Conservation (phyloP, 2,113 vertebrate genomes). For the Lepus europaeus region DNA sequence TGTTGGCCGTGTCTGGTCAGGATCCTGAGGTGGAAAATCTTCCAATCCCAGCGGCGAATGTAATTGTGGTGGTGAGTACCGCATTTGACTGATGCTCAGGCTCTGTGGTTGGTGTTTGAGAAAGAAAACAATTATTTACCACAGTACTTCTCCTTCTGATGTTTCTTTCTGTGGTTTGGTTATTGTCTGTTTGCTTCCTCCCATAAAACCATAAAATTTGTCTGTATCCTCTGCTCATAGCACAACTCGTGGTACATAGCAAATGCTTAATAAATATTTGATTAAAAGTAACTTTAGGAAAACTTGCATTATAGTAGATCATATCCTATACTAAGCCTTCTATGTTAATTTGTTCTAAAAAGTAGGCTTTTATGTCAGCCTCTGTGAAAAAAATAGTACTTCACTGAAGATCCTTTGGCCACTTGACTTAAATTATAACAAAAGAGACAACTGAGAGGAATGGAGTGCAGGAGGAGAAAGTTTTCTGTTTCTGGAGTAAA, state of each 20-base stretch:
- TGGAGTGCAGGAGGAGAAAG: neutral
- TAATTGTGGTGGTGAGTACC: constrained; percentile 91
- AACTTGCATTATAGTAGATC: neutral
- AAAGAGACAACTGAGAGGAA: neutral
- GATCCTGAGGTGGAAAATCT: constrained; percentile 91
- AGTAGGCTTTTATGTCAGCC: neutral
- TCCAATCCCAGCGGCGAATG: constrained; percentile 86
- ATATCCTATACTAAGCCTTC: neutral
- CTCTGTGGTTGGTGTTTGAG: neutral
- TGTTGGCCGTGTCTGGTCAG: constrained; percentile 87
- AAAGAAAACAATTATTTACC: neutral
- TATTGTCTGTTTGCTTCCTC: constrained; percentile 13
- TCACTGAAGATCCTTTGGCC: neutral
- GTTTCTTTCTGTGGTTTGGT: constrained; percentile 50
- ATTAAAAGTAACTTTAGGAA: constrained; percentile 27
- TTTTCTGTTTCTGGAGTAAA: constrained; percentile 1
- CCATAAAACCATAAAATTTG: constrained; percentile 34
- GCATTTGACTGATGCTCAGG: constrained; percentile 10
- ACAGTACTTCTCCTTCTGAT: neutral
- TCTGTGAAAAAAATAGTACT: neutral
- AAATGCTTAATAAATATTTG: constrained; percentile 1
- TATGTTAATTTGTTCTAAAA: neutral
- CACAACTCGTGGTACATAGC: neutral
- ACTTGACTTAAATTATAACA: neutral
- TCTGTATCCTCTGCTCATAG: neutral